A percentile compares a stretch with the other conserved stretches of the same genome.
These are phyloP conservation scores for Leucania comma DNA, from an alignment of 2,888 invertebrate species.

Conservation along the genomic window DNA sequence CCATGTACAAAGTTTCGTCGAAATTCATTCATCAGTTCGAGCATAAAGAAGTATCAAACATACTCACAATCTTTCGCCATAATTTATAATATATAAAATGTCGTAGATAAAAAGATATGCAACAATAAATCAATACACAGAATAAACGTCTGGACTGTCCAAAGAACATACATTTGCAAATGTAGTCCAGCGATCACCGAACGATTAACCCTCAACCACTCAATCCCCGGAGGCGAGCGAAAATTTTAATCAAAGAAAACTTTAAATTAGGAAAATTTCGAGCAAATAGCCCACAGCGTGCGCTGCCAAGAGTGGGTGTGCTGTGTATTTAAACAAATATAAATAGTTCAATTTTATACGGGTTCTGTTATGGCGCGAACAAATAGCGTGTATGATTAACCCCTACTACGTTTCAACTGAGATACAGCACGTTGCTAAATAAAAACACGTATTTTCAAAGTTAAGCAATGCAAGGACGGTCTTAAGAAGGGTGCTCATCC, in stretches of 20 bases:
- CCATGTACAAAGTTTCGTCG: too few species aligned
- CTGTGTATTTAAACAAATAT: slow-evolving; percentile 66
- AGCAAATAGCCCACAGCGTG: slow-evolving; percentile 60
- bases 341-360: slow-evolving; percentile 70
- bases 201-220: slow-evolving; percentile 33
- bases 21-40: too few species aligned
- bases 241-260: slow-evolving; percentile 66
- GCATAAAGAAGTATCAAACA: too few species aligned
- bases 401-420: slow-evolving; percentile 11
- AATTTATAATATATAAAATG: too few species aligned
- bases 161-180: background rate
- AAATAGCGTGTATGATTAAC: slow-evolving; percentile 46
- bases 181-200: slow-evolving; percentile 29
- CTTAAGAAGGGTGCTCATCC: too few species aligned
- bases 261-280: slow-evolving; percentile 66
- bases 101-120: too few species aligned
- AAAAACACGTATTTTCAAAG: too few species aligned
- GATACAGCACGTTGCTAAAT: background rate
- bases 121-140: slow-evolving; percentile 14
- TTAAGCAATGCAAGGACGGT: too few species aligned
- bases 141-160: slow-evolving; percentile 9
- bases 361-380: slow-evolving; percentile 45
- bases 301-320: slow-evolving; percentile 56
- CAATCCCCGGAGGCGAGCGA: slow-evolving; percentile 29
- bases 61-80: too few species aligned